A percentile compares a stretch with the other conserved stretches of the same genome.
These are phyloP conservation scores for Dendroctonus ponderosae DNA, from an alignment of 1,140 invertebrate genomes.

Conservation along the genomic window DNA sequence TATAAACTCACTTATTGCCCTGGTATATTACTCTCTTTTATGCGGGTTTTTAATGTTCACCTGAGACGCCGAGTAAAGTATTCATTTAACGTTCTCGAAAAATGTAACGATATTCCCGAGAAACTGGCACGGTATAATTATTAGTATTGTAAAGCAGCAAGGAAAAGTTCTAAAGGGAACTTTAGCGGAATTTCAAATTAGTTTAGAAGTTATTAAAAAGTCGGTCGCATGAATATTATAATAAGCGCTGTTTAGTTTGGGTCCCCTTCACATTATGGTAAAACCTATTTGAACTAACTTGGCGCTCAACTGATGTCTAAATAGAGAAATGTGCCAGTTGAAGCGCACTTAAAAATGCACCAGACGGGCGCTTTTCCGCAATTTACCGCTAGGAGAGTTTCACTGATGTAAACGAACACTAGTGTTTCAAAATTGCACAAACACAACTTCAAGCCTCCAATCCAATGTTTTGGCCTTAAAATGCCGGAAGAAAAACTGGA, in stretches of 20 bases:
- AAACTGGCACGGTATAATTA: no score
- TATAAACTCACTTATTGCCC: constrained; percentile 11
- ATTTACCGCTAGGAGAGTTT: not conserved
- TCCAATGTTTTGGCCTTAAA: no score
- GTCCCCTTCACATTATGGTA: constrained; percentile 12
- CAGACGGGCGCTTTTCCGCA: no score
- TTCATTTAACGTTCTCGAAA: constrained; percentile 16
- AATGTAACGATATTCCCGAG: constrained; percentile 13
- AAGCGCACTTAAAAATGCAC: not conserved
- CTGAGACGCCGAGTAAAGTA: constrained; percentile 16
- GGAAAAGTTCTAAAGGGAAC: constrained; percentile 24
- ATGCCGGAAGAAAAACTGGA: no score
- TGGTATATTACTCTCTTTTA: constrained; percentile 13
- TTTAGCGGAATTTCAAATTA: constrained; percentile 30
- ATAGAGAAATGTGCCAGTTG: not conserved
- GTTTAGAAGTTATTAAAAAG: constrained; percentile 29
- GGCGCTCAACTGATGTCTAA: not conserved
- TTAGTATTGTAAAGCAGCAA: constrained; percentile 9
- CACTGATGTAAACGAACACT: no score
- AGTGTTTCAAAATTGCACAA: no score
- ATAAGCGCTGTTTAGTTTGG: constrained; percentile 27
- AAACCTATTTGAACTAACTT: constrained; percentile 9
- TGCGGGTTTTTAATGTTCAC: constrained; percentile 14
- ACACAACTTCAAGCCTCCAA: no score
- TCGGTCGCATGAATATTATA: constrained; percentile 24